These are phyloP conservation scores for Sandelia bainsii DNA, from an alignment of 2,797 vertebrate species.

Conservation along the genomic window DNA sequence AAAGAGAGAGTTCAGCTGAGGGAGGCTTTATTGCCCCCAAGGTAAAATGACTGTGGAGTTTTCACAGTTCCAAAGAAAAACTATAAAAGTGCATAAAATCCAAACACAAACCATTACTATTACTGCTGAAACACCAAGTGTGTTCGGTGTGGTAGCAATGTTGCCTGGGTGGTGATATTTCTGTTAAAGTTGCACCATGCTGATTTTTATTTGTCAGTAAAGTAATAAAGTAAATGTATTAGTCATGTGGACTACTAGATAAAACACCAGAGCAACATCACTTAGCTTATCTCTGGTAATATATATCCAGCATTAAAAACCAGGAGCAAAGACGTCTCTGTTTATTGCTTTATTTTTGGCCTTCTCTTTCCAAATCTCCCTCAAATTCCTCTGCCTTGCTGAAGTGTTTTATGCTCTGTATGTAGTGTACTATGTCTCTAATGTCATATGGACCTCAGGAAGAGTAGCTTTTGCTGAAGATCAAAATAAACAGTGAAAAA, in stretches of 20 bases:
- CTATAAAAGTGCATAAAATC: constrained; percentile 1
- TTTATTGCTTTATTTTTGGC: neutral
- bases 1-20: constrained; percentile 20
- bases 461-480: neutral
- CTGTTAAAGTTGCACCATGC: too few species aligned
- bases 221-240: too few species aligned
- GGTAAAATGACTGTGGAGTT: constrained; percentile 7
- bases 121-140: neutral
- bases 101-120: neutral
- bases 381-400: neutral
- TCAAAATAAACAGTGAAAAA: neutral
- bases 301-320: too few species aligned
- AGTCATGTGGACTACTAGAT: too few species aligned
- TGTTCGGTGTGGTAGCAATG: too few species aligned
- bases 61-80: constrained; percentile 5
- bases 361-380: neutral
- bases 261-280: too few species aligned
- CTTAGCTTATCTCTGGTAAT: too few species aligned
- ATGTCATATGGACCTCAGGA: neutral
- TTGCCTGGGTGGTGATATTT: too few species aligned
- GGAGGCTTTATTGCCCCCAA: constrained; percentile 6
- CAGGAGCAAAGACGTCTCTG: too few species aligned
- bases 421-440: neutral
- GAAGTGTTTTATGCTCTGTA: neutral
- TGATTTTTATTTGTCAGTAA: too few species aligned